Evolutionary conservation across 2,888 invertebrate species (phyloP), one percentile per base, ranked within the genome.

Genomic region (Suillia variegata): DNA sequence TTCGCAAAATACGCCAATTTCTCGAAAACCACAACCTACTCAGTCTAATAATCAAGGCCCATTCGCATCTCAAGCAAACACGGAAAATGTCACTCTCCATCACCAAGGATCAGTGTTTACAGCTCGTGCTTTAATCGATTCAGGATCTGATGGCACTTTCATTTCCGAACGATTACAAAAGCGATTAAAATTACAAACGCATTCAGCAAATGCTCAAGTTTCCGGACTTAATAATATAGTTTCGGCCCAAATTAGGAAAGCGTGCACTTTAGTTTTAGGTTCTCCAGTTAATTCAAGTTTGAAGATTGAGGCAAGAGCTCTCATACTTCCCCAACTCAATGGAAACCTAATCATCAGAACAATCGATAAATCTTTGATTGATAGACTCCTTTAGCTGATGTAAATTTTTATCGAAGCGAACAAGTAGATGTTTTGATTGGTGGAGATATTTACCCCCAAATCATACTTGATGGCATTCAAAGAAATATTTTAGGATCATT

Each of bases 81-180:
- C 10, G 5, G 26, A 26, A 26, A 10, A 26, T 6, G 26, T 26
- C 6, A 26, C 15, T 33, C 17, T 34, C 5, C 17, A 6, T 18
- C 52, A 52, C 12, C 17, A 4, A 3, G 52, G 52, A 6, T 4
- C 21, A 6, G 22, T 17, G 10, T 52, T 18, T 17, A 17, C 15
- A 10, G 52, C 31, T 3, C 31, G 52, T 3, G 38, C 38, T 4
- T n/a, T 38, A 4, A 38, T 38, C 4, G 38, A 38, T n/a, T 13
- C 38, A 13, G 38, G 34, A 12, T 52, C 52, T 3, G 52, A 52
- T 15, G 31, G 33, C 17, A 52, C 52, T 3, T 33, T 52, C 17
- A 52, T 52, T 17, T 52, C 52, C 2, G 33, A 33, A 33, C 4
- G 34, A 10, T 5, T 52, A 10, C 33, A 31, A 17, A 33, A 6